Evolutionary conservation across 2,888 invertebrate species (phyloP).

Genomic region (Hypomecis atomaria): DNA sequence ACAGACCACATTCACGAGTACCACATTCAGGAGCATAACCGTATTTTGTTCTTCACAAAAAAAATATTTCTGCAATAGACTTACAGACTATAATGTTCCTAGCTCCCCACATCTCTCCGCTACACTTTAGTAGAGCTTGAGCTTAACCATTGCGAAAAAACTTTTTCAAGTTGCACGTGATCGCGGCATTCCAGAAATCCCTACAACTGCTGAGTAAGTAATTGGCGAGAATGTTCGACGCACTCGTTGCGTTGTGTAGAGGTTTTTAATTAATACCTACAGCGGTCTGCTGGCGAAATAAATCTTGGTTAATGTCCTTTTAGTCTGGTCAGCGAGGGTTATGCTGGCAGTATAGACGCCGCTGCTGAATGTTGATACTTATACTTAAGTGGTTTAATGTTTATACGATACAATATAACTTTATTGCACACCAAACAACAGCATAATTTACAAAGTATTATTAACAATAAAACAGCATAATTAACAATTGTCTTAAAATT

Average conservation of each 20-base stretch:
- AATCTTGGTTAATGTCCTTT: constrained; percentile 83
- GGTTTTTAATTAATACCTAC: constrained; percentile 82
- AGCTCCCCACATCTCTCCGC: too few species aligned
- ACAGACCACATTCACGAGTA: too few species aligned
- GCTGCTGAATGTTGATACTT: constrained; percentile 6
- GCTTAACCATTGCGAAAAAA: constrained; percentile 1
- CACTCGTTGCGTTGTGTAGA: constrained; percentile 63
- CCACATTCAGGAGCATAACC: too few species aligned
- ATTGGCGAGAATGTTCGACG: constrained; percentile 60
- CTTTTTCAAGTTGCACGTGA: constrained; percentile 1
- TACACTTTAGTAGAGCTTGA: not conserved
- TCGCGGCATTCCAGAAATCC: constrained; percentile 33
- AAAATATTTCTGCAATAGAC: too few species aligned
- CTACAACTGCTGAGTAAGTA: constrained; percentile 51
- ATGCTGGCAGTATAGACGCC: constrained; percentile 13
- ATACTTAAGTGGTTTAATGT: not conserved
- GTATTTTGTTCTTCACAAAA: too few species aligned
- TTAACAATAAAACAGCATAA: too few species aligned
- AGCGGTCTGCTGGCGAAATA: constrained; percentile 65
- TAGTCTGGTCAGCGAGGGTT: constrained; percentile 66
- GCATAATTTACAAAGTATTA: too few species aligned
- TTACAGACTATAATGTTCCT: too few species aligned
- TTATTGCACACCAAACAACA: too few species aligned
- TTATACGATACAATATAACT: too few species aligned
- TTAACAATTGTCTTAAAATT: too few species aligned